Percentiles rank a stretch among this genome's conserved stretches.
Conservation (phyloP, 1,140 invertebrate genomes). For the Batillaria attramentaria region DNA sequence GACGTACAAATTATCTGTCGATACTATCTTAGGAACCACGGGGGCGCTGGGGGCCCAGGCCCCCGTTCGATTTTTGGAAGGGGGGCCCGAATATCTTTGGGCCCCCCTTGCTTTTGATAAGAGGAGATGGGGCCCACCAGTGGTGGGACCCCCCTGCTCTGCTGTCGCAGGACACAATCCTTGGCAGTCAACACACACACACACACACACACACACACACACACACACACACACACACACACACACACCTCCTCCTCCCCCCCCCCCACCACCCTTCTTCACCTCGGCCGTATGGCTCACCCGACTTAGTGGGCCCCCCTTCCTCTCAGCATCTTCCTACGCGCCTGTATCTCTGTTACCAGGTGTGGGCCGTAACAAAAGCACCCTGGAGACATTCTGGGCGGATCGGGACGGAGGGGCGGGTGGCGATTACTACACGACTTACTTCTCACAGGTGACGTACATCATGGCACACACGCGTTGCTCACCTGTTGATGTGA, state of each 20-base stretch:
- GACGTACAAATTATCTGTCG: no score
- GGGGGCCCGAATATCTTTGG: no score
- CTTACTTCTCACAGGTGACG: constrained; percentile 70
- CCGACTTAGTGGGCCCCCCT: not conserved
- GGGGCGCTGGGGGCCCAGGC: no score
- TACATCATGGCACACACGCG: not conserved
- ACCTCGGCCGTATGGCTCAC: not conserved
- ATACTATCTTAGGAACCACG: no score
- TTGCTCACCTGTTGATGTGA: not conserved
- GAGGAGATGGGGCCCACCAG: no score
- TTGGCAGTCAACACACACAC: not conserved
- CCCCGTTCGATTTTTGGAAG: no score
- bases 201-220: not conserved
- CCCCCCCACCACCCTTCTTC: not conserved
- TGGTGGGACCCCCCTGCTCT: no score
- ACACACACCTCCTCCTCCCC: not conserved
- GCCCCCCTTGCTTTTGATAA: no score
- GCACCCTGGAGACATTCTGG: constrained; percentile 59
- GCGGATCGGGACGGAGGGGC: constrained; percentile 52
- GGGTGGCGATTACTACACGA: constrained; percentile 71
- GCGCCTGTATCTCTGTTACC: not conserved
- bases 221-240: constrained; percentile 17
- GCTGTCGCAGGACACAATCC: not conserved
- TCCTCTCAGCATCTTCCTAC: not conserved
- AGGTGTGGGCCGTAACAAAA: constrained; percentile 65